These are phyloP conservation scores for Arenaria interpres DNA, from an alignment of 2,113 vertebrate species.

Conservation along the genomic window DNA sequence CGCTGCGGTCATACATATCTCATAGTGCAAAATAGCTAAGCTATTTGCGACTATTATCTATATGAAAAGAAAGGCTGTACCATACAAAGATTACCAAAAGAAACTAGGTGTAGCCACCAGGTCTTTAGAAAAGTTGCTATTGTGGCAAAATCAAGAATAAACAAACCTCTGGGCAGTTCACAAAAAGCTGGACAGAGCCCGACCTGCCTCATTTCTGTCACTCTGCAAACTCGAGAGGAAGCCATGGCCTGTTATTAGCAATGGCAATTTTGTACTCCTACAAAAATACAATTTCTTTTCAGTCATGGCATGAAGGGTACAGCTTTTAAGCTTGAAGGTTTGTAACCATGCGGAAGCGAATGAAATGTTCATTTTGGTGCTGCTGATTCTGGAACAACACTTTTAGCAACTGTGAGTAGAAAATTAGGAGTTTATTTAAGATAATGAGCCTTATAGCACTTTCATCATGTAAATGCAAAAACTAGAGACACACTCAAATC, in stretches of 20 bases:
- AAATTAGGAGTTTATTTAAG: slow-evolving; percentile 51
- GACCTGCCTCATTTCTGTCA: background rate
- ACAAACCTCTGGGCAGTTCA: background rate
- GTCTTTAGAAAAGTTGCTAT: background rate
- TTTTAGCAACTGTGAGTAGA: background rate
- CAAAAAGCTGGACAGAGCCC: background rate
- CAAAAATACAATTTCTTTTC: background rate
- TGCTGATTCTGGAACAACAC: slow-evolving; percentile 16
- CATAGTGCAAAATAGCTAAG: background rate
- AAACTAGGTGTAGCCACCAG: background rate
- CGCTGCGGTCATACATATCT: background rate
- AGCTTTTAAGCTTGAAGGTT: background rate
- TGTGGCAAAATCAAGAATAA: background rate
- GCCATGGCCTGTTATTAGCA: background rate
- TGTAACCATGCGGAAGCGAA: background rate
- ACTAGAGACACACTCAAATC: background rate
- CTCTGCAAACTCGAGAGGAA: background rate
- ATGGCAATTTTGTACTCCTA: background rate
- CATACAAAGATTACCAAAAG: background rate
- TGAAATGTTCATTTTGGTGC: background rate
- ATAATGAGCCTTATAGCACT: slow-evolving; percentile 21
- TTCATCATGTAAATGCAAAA: slow-evolving; percentile 34
- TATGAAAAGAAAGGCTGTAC: background rate
- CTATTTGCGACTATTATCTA: background rate
- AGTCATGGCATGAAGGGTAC: fast-evolving